Evolutionary conservation across 2,113 vertebrate genomes (phyloP), one percentile per base, ranked within the genome.

Genomic region (Seriola rivoliana): DNA sequence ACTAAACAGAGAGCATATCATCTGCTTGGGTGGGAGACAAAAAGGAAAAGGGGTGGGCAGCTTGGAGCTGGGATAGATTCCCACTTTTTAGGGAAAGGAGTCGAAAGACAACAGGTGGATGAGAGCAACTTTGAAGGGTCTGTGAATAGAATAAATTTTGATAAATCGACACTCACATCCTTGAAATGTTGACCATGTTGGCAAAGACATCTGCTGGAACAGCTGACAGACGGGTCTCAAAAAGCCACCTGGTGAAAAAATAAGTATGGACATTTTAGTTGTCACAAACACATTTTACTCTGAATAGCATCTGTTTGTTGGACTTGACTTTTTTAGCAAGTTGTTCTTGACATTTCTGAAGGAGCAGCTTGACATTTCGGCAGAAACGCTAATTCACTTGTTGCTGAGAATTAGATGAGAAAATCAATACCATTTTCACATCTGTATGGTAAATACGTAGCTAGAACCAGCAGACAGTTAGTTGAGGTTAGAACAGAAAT

Each of bases 101-200:
- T 32, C 36, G 34, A 62, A 67, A 82, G 78, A 29, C 77, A 72
- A 71, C 88, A 92, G 87, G 88, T 89, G 85, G 64, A 88, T 76
- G 60, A 58, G 29, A 21, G 48, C 4, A 55, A 64, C 25, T 38
- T 44, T 46, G 25, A 44, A 68, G 55, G 14, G 34, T 36, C 66
- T 38, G 17, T 57, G 50, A 64, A 65, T 8, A 32, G 2, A 79
- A 46, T 69, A 69, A 58, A 44, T 17, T 7, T 17, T 19, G 16
- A 66, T 55, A 68, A 76, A 69, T 78, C 11, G 32, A 0, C 76
- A 98, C 98, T 98, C 95, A 99, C 98, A 99, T 98, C 70, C 95
- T 95, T 80, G 98, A 97, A 89, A 99, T 97, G 94, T 99, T 99
- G 89, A 96, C 94, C 86, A 98, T 92, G 90, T 93, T 94, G 85